Evolutionary conservation across 2,797 vertebrate species (phyloP).

Genomic region (Sebastes itinus): DNA sequence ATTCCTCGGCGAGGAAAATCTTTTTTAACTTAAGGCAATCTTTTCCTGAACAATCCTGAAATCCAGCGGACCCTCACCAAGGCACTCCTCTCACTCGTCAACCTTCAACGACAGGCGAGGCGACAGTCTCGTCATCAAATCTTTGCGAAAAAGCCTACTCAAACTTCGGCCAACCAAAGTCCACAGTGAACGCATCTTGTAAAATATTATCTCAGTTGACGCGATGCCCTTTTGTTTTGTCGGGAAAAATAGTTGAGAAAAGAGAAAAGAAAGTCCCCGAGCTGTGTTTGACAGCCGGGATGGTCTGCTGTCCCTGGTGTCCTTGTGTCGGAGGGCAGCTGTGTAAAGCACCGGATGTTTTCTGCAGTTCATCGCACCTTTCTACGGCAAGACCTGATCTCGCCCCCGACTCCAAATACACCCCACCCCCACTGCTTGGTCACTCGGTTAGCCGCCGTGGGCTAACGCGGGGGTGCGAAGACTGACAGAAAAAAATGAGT

Average conservation of each 20-base stretch:
- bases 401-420: conserved; percentile 28
- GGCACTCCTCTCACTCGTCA: conserved; percentile 78
- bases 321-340: conserved; percentile 62
- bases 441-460: conserved; percentile 47
- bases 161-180: conserved; percentile 52
- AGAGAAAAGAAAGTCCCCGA: conserved; percentile 30
- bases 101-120: conserved; percentile 53
- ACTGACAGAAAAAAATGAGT: conserved; percentile 69
- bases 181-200: conserved; percentile 74
- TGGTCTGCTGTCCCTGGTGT: conserved; percentile 58
- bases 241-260: conserved; percentile 58
- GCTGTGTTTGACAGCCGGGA: conserved; percentile 45
- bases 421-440: conserved; percentile 26
- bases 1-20: conserved; percentile 34
- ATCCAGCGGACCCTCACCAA: conserved; percentile 76
- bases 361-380: conserved; percentile 50
- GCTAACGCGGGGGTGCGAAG: conserved; percentile 55
- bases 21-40: conserved; percentile 80
- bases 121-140: conserved; percentile 50
- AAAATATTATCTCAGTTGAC: conserved; percentile 49
- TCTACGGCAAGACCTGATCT: conserved; percentile 27
- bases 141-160: conserved; percentile 49
- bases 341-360: conserved; percentile 71
- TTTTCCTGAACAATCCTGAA: conserved; percentile 81
- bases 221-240: conserved; percentile 28